These are phyloP conservation scores for Cherax destructor DNA, from an alignment of 1,140 invertebrate species.

Conservation along the genomic window DNA sequence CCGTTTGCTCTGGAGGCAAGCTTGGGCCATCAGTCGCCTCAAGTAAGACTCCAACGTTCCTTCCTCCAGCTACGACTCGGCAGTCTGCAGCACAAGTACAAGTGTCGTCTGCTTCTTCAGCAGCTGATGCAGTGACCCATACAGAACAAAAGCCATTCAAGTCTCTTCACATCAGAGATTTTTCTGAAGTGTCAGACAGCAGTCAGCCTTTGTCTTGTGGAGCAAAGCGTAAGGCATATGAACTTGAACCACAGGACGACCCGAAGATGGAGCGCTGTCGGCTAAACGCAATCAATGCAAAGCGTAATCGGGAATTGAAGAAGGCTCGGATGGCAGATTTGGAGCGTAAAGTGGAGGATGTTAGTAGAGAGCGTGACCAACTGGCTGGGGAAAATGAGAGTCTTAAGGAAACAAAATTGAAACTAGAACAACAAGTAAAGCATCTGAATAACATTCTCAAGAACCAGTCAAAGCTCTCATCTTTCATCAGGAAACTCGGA, in stretches of 20 bases:
- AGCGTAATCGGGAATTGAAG: conserved; percentile 67
- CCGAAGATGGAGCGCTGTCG: conserved; percentile 68
- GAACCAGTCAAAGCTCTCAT: conserved; percentile 39
- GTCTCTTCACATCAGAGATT: conserved; percentile 2
- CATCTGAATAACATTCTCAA: conserved; percentile 44
- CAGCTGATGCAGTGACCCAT: neutral
- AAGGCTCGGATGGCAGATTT: conserved; percentile 55
- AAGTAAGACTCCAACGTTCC: too few species aligned
- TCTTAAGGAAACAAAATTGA: conserved; percentile 41
- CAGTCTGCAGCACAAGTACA: neutral
- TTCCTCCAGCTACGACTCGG: neutral
- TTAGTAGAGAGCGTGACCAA: conserved; percentile 39
- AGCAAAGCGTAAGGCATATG: conserved; percentile 62
- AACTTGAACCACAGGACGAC: conserved; percentile 62
- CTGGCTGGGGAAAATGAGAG: conserved; percentile 55
- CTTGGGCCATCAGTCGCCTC: neutral
- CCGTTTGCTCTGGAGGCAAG: conserved; percentile 1
- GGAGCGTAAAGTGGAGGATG: conserved; percentile 37
- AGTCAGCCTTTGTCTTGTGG: conserved; percentile 2
- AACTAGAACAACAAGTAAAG: conserved; percentile 49
- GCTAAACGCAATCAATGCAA: conserved; percentile 67
- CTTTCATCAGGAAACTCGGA: conserved; percentile 17
- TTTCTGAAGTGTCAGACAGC: neutral
- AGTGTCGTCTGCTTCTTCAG: neutral
- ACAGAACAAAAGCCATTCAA: conserved; percentile 1